These are phyloP conservation scores for Psittacara wagleri DNA, from an alignment of 2,113 vertebrate species.

Conservation along the genomic window DNA sequence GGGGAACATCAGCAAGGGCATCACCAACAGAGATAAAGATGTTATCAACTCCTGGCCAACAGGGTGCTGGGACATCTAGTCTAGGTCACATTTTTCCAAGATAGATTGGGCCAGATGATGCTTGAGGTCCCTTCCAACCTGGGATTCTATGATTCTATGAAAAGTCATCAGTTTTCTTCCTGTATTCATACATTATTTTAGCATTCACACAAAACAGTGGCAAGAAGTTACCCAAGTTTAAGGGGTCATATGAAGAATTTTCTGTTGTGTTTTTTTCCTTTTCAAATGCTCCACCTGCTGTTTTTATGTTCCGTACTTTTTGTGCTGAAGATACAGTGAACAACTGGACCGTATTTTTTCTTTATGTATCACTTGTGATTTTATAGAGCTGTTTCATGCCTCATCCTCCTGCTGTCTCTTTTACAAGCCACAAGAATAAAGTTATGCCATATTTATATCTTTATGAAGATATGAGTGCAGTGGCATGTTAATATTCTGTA, in stretches of 20 bases:
- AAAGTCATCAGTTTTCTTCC: neutral
- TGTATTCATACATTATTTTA: neutral
- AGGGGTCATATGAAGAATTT: neutral
- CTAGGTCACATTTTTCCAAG: neutral
- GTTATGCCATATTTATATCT: neutral
- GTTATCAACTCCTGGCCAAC: neutral
- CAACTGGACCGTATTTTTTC: neutral
- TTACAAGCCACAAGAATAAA: neutral
- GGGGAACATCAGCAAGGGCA: neutral
- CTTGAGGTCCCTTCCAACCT: neutral
- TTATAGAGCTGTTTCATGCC: neutral
- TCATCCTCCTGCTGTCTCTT: neutral
- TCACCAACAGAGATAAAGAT: neutral
- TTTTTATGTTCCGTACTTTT: neutral
- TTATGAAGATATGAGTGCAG: fast-evolving
- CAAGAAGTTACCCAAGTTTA: fast-evolving
- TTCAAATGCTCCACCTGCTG: neutral
- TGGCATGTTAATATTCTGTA: too few relatives aligned
- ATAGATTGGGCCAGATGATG: neutral
- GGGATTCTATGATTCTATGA: neutral
- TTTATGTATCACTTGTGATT: neutral
- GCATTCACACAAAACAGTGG: neutral
- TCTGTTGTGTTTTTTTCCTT: neutral
- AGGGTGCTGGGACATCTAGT: neutral
- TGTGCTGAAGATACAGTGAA: neutral